Evolutionary conservation across 2,888 invertebrate genomes (phyloP), one percentile per base, ranked within the genome.

Genomic region (Cataglyphis livida): DNA sequence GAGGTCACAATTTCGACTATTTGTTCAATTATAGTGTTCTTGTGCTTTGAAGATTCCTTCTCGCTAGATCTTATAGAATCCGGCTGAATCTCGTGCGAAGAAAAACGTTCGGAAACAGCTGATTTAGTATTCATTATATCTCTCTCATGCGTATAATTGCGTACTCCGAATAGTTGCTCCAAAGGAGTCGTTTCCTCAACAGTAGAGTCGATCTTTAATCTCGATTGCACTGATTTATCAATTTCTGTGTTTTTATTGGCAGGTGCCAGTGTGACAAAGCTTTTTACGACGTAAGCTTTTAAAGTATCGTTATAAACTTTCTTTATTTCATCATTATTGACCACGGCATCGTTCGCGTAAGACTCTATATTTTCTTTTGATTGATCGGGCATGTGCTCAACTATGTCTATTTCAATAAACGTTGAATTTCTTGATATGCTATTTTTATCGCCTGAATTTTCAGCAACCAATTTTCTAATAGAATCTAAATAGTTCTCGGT

Each of bases 201-300:
- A 3, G 82, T 38, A 15, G 54, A 38, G 18, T 94, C 93, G 92
- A 94, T 95, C 90, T 95, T 95, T 0, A 97, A 96, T 59, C 96
- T 95, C 1, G 97, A 97, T 89, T 97, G 95, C 64, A 97, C 95
- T 0, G 97, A 97, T 85, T 97, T 95, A 82, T 96, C 96, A 6
- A 97, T 96, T 0, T 97, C 97, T 0, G 97, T 96, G 94, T 98
- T 98, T 1, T 98, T 98, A 92, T 97, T 97, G 0, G 96, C 97
- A 0, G 98, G 98, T 81, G 97, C 95, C 61, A 98, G 94, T 0
- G 97, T 98, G 1, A 96, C 96, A 28, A 96, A 81, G 81, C 93
- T 92, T 41, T 93, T 89, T 0, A 93, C 93, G 7, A 93, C 91
- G 74, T 93, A 93, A 0, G 93, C 92, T 57, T 93, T 94, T 15